phyloP scores from a whole-genome alignment of 1,140 invertebrate species.

The Calycopis cecrops region DNA sequence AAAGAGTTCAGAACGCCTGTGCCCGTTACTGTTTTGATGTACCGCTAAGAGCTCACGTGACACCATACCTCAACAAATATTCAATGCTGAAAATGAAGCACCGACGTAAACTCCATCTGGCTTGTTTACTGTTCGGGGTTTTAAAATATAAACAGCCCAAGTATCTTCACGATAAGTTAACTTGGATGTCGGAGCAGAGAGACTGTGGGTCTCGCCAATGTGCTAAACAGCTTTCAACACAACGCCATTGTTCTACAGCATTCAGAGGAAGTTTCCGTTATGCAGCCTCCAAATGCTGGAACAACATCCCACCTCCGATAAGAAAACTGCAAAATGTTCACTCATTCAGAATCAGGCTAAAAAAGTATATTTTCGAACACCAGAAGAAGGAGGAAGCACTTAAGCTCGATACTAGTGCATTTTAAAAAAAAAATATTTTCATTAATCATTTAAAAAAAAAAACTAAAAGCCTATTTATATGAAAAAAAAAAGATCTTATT shows the following conservation, averaged over 20 bases:
- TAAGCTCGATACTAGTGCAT: not conserved
- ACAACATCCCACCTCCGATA: not conserved
- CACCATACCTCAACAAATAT: not conserved
- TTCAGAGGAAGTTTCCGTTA: not conserved
- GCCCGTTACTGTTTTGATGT: slow-evolving; percentile 1
- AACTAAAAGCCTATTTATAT: too few species aligned
- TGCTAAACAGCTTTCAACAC: not conserved
- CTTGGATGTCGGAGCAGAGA: not conserved
- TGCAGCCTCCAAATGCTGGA: not conserved
- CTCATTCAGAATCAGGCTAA: too few species aligned
- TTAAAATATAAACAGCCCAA: not conserved
- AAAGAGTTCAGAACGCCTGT: slow-evolving; percentile 2
- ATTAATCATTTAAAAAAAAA: too few species aligned
- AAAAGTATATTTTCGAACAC: too few species aligned
- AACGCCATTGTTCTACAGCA: not conserved
- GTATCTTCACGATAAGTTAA: not conserved
- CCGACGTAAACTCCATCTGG: not conserved
- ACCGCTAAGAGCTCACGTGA: not conserved
- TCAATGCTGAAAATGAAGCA: not conserved
- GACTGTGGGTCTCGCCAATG: not conserved
- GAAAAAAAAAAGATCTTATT: too few species aligned
- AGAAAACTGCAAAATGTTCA: too few species aligned
- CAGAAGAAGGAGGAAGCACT: too few species aligned
- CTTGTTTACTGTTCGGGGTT: not conserved
- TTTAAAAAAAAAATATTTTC: too few species aligned